A percentile compares a stretch with the other conserved stretches of the same genome.
These are phyloP conservation scores for Mesaphorura yosii DNA, from an alignment of 1,140 invertebrate genomes.

Conservation along the genomic window DNA sequence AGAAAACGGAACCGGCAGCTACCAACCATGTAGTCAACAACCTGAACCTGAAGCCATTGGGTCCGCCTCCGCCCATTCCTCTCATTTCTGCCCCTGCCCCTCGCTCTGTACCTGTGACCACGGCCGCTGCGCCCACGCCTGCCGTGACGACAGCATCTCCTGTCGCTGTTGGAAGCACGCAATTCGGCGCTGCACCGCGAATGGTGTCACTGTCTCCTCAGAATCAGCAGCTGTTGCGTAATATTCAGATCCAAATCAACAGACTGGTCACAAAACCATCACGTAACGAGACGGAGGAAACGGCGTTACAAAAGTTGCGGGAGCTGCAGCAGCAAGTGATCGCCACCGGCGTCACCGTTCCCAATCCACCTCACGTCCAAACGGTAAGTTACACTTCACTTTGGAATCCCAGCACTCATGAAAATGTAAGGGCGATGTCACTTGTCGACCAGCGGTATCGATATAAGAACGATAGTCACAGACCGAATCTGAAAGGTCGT, in stretches of 20 bases:
- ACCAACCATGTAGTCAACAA: too few relatives aligned
- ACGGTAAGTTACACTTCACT: background rate
- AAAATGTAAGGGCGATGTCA: too few relatives aligned
- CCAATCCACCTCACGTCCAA: slow-evolving; percentile 18
- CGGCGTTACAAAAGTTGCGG: slow-evolving; percentile 29
- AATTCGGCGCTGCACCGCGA: slow-evolving; percentile 26
- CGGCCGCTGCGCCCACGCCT: background rate
- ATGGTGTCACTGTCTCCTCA: slow-evolving; percentile 29
- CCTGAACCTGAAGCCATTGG: too few relatives aligned
- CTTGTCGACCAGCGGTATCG: too few relatives aligned
- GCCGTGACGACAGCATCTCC: background rate
- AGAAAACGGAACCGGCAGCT: too few relatives aligned
- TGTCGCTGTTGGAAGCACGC: slow-evolving; percentile 1
- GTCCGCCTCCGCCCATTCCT: too few relatives aligned
- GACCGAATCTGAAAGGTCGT: too few relatives aligned
- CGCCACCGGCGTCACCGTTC: slow-evolving; percentile 23
- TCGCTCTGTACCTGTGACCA: background rate
- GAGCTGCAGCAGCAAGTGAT: slow-evolving; percentile 30
- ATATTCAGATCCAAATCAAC: slow-evolving; percentile 28
- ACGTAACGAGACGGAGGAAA: slow-evolving; percentile 26
- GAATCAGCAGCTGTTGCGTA: slow-evolving; percentile 25
- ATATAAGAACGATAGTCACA: too few relatives aligned
- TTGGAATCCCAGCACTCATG: background rate
- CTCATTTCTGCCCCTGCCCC: too few relatives aligned
- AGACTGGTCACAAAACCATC: slow-evolving; percentile 17